Evolutionary conservation across 2,113 vertebrate species (phyloP), one percentile per base, ranked within the genome.

Genomic region (Microcebus griseorufus): DNA sequence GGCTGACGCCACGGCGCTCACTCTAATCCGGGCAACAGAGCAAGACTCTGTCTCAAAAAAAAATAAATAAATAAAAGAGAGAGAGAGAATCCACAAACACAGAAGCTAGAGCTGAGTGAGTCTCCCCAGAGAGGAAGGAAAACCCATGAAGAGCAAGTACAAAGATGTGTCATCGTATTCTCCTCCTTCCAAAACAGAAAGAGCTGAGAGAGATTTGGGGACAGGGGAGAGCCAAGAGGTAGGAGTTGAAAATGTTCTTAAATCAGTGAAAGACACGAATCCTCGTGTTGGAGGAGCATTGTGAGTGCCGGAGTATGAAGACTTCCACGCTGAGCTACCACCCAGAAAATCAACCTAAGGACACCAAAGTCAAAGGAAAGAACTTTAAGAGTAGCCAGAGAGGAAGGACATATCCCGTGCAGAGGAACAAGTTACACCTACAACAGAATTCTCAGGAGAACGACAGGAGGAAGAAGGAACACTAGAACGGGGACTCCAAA

Each of bases 111-210:
- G 25, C 34, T 3, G 32, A 29, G 23, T 34, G 16, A 29, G 27
- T 34, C 16, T 69, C 62, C 42, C 9, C 11, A 4, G 5, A 90
- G 11, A 64, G 29, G 9, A 1, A 13, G 48, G 39, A 27, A 5
- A 37, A 34, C 12, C 20, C 42, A 9, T 2, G 39, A 76, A 39
- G 9, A 14, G 39, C 29, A 27, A 37, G 17, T 5, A 32, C 25
- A 6, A 48, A 20, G 23, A 6, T 16, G 69, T 5, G 6, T 5
- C 5, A 3, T 16, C 3, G 2, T 37, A 14, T 45, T 2, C 16
- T 16, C 8, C 2, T 5, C 3, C 8, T 64, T 39, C 18, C 53
- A 70, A 34, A 48, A 45, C 7, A 29, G 20, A 72, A 23, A 18
- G n/a, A n/a, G 53, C 53, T 23, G 12, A 2, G 58, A 16, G 11